A percentile compares a stretch with the other conserved stretches of the same genome.
Evolutionary conservation across 2,888 invertebrate genomes (phyloP).

Genomic region (Megaustenia siamemsis): DNA sequence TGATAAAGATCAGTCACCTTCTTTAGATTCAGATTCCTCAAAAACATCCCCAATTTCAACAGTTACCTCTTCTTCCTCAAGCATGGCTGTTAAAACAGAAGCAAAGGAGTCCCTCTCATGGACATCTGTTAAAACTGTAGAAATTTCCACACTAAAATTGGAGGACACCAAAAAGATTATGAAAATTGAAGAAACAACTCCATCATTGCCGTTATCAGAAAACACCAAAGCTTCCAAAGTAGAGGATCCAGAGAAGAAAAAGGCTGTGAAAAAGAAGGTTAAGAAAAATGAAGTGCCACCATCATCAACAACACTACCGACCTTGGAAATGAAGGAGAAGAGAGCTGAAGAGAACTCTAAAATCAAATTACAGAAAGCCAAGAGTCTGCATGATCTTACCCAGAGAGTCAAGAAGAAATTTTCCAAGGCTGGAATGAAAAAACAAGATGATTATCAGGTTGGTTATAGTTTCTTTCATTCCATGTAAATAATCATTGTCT

Average conservation of each 20-base stretch:
- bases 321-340: slow-evolving; percentile 43
- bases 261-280: slow-evolving; percentile 29
- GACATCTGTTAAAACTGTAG: slow-evolving; percentile 9
- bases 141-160: slow-evolving; percentile 10
- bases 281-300: slow-evolving; percentile 39
- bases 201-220: neutral
- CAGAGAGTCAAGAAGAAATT: slow-evolving; percentile 71
- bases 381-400: slow-evolving; percentile 68
- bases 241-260: neutral
- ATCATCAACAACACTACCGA: slow-evolving; percentile 46
- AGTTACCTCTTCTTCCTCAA: neutral
- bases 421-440: slow-evolving; percentile 34
- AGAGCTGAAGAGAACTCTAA: slow-evolving; percentile 57
- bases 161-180: slow-evolving; percentile 37
- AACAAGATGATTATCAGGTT: slow-evolving; percentile 47
- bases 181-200: neutral
- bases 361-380: slow-evolving; percentile 65
- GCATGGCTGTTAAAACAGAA: slow-evolving; percentile 33
- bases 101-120: neutral
- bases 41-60: neutral
- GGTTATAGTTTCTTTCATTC: neutral
- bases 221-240: slow-evolving; percentile 33
- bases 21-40: neutral
- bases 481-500: too few species aligned
- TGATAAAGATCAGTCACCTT: neutral